Conservation (phyloP, 2,797 vertebrate genomes). For the Manis javanica region DNA sequence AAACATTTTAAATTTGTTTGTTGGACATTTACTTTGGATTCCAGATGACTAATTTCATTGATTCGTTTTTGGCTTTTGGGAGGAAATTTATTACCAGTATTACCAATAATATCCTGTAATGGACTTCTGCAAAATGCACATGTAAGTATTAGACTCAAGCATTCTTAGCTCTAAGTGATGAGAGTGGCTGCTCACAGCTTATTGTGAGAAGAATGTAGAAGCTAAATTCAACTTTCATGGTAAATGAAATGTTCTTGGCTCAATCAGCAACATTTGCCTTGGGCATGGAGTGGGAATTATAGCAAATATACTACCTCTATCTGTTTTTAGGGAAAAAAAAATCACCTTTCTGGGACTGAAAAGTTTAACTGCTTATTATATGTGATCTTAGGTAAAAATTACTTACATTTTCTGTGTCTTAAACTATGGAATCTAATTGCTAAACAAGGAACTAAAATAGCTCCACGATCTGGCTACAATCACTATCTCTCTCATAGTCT, state of each 20-base stretch:
- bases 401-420: background rate
- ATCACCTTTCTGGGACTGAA: background rate
- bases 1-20: background rate
- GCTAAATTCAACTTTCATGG: background rate
- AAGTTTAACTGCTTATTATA: background rate
- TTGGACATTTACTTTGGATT: background rate
- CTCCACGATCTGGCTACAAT: background rate
- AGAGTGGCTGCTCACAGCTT: background rate
- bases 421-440: background rate
- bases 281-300: background rate
- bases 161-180: background rate
- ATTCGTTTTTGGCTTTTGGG: background rate
- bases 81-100: background rate
- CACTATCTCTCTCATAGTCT: background rate
- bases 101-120: background rate
- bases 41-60: background rate
- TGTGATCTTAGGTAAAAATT: background rate
- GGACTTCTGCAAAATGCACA: background rate
- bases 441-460: background rate
- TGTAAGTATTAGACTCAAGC: background rate
- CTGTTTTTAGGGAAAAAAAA: background rate
- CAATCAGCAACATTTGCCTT: background rate
- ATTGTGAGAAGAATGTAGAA: background rate
- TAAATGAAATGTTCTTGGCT: background rate
- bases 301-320: background rate